Base-by-base conservation (phyloP, 2,113 vertebrate genomes). In the Upupa epops region DNA sequence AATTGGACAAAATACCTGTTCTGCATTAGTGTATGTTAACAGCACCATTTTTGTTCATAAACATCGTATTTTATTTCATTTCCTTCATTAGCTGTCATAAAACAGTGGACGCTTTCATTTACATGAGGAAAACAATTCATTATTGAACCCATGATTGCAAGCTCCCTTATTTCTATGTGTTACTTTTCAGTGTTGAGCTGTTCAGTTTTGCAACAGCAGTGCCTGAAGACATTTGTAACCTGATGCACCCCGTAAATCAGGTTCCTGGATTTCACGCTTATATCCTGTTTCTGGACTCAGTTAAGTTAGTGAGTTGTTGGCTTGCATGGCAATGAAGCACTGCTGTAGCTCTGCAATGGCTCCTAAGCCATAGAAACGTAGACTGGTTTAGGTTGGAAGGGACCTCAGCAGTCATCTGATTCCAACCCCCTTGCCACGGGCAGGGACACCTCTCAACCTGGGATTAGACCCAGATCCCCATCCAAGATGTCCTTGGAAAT, bases 1-100 rank as follows among this genome's bases (percentile, higher is more conserved):
- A 89, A 58, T 72, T 69, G 26, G 88, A 25, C 52, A 93, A 87
- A 94, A 91, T 28, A 83, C 64, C 58, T 90, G 72, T 37, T 54
- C 48, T 63, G 3, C 12, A 13, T 46, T 60, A 79, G 11, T 26
- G 19, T 48, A 34, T 3, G 16, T 24, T 25, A 15, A 6, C 22
- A 58, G 17, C 12, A 46, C 2, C 17, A 15, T 34, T 66, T 68
- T 52, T 22, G 22, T 63, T 9, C 20, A 63, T n/a, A 86, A 88
- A 34, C 2, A 11, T 56, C 12, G 1, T 51, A n/a, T 71, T 74
- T 37, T 29, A 52, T 32, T 18, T 76, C 37, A 18, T 84, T 68
- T 9, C 4, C 16, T 46, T 28, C 2, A 17, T 78, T 52, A 3
- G 15, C 55, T 22, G 21, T 78, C 75, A 89, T 80, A 34, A 93